Base-by-base conservation (phyloP, 2,113 vertebrate genomes). In the Glaucidium brasilianum region DNA sequence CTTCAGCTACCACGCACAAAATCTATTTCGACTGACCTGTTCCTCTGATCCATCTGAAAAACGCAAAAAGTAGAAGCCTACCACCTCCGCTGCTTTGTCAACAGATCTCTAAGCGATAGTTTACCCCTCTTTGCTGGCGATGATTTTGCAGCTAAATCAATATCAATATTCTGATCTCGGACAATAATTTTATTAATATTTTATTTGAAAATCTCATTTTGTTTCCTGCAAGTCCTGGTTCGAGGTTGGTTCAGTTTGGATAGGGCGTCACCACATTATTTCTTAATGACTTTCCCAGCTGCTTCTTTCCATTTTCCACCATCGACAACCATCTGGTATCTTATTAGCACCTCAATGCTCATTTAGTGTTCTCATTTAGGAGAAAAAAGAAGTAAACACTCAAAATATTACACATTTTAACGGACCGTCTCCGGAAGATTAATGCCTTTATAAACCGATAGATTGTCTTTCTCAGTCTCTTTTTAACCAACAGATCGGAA, bases 311-410 rank as follows among this genome's bases (percentile, higher is more conserved):
- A 98, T 98, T 98, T 99, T 98, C 98, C 98, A 98, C 97, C 98
- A 99, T 98, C 98, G 98, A 94, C 96, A 98, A 98, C 98, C 99
- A 99, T 99, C 99, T 98, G 98, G 98, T 98, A 97, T 97, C 97
- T 98, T 98, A 98, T 98, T 98, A 99, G 98, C 98, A 98, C 98
- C 98, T 98, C 98, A 98, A 99, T 99, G 98, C 98, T 97, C 98
- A 96, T 98, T 98, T 97, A 97, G 97, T 97, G 98, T 97, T 98
- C 98, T 98, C 98, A 97, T 97, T 97, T 98, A 97, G 88, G 93
- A 93, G 90, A 29, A 71, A 92, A 97, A 95, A 96, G 95, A 97
- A 97, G 97, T 96, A 96, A 98, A 98, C 97, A 97, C 97, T 98
- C 96, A 79, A 81, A 95, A 97, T 96, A 93, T 96, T 95, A 68